phyloP scores from a whole-genome alignment of 2,888 invertebrate species.

The Meliscaeva auricollis region DNA sequence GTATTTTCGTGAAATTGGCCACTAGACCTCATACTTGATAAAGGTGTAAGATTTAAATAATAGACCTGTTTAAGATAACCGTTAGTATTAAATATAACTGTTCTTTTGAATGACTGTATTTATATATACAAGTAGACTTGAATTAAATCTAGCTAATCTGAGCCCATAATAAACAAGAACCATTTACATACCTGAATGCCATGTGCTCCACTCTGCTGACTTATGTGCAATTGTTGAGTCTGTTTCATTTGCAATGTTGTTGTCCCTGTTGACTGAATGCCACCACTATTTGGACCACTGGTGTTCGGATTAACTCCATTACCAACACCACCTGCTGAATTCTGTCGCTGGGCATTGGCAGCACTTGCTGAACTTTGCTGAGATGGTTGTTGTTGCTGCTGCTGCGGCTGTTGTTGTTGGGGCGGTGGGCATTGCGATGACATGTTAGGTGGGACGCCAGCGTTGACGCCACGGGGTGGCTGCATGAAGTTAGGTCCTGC shows the following conservation, averaged over 20 bases:
- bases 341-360: conserved; percentile 72
- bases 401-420: conserved; percentile 74
- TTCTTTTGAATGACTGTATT: too few species aligned
- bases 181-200: conserved; percentile 90
- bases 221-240: conserved; percentile 94
- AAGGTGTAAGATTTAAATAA: too few species aligned
- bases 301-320: conserved; percentile 77
- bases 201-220: conserved; percentile 91
- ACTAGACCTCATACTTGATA: too few species aligned
- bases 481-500: conserved; percentile 82
- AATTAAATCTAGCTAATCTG: too few species aligned
- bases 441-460: conserved; percentile 78
- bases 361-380: conserved; percentile 66
- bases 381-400: conserved; percentile 64
- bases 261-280: conserved; percentile 82
- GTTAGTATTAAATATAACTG: too few species aligned
- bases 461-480: conserved; percentile 80
- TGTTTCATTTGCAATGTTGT: conserved; percentile 93
- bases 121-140: too few species aligned
- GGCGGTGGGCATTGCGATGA: conserved; percentile 78
- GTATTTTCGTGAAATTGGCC: too few species aligned
- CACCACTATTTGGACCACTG: conserved; percentile 77
- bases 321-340: conserved; percentile 73
- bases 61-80: too few species aligned
- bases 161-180: not conserved